These are phyloP conservation scores for Nannospalax galili DNA, from an alignment of 2,113 vertebrate species.

Conservation along the genomic window DNA sequence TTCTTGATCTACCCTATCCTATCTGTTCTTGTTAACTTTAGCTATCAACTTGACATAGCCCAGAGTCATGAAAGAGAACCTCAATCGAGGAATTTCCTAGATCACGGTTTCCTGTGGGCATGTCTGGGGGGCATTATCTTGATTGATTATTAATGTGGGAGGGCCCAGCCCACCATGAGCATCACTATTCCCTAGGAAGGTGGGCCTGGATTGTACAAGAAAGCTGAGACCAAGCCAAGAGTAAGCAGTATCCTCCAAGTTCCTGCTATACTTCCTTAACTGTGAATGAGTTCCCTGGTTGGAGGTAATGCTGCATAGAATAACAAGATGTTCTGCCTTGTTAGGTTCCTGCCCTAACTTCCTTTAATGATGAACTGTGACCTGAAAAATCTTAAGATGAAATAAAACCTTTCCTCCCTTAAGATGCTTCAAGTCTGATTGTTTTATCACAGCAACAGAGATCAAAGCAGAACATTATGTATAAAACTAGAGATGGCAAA, in stretches of 20 bases:
- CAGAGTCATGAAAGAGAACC: background rate
- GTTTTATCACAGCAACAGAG: background rate
- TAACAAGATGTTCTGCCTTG: background rate
- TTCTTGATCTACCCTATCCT: background rate
- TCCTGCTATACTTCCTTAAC: too few relatives aligned
- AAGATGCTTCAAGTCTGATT: background rate
- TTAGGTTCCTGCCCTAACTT: too few relatives aligned
- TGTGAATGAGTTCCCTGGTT: background rate
- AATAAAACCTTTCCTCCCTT: background rate
- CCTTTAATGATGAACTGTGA: background rate
- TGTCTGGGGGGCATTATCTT: background rate
- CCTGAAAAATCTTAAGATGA: background rate
- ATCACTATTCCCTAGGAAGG: background rate
- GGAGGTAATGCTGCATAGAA: background rate
- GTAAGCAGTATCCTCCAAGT: background rate
- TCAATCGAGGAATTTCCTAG: too few relatives aligned
- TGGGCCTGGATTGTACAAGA: background rate
- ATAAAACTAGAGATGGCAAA: background rate
- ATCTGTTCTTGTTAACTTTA: background rate
- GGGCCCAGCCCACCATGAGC: background rate
- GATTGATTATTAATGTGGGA: background rate
- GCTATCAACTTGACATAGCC: too few relatives aligned
- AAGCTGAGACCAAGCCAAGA: too few relatives aligned
- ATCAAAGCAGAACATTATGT: background rate
- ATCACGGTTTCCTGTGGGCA: background rate